Evolutionary conservation across 2,113 vertebrate species (phyloP).

Genomic region (Upupa epops): DNA sequence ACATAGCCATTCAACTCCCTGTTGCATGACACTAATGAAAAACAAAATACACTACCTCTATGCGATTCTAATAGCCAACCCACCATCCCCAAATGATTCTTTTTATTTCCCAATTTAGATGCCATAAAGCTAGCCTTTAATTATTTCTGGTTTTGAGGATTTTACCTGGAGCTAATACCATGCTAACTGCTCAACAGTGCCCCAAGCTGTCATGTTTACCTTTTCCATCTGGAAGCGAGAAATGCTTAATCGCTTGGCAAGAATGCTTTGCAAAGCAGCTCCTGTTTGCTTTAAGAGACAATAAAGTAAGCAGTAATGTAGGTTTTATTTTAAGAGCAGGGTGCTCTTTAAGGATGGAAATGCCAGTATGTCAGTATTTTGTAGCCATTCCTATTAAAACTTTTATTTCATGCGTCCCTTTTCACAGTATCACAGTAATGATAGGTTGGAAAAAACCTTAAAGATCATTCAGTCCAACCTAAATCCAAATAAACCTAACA

Average conservation of each 20-base stretch:
- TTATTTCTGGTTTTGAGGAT: not conserved
- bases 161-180: not conserved
- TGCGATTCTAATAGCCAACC: not conserved
- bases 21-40: not conserved
- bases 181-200: not conserved
- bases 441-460: too few relatives aligned
- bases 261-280: not conserved
- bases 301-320: not conserved
- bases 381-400: not conserved
- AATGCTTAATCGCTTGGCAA: not conserved
- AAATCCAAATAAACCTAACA: too few relatives aligned
- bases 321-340: not conserved
- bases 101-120: not conserved
- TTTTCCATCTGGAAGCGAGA: not conserved
- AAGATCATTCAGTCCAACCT: too few relatives aligned
- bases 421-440: too few relatives aligned
- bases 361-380: not conserved
- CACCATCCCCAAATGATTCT: rapidly evolving
- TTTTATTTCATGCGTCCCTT: not conserved
- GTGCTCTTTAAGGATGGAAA: not conserved
- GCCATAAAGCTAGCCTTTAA: not conserved
- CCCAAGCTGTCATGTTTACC: not conserved
- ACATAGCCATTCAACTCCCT: not conserved
- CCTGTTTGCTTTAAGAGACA: not conserved
- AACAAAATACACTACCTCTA: not conserved